A percentile compares a stretch with the other conserved stretches of the same genome.
These are phyloP conservation scores for Pachymerium ferrugineum DNA, from an alignment of 2,888 invertebrate genomes.

Conservation along the genomic window DNA sequence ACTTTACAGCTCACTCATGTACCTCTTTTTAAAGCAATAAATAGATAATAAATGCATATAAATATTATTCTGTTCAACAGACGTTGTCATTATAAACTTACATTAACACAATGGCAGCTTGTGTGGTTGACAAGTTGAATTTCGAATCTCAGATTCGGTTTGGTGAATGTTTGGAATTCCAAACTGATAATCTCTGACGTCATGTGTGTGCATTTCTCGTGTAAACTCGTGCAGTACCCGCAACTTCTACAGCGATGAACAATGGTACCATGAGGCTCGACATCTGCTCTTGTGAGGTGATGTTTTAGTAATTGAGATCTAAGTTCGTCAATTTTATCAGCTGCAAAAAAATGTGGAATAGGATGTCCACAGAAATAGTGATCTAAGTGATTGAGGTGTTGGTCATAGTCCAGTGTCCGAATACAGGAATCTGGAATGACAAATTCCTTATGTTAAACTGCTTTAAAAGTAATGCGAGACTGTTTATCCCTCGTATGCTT, in stretches of 20 bases:
- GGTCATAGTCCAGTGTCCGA: neutral
- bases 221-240: neutral
- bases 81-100: no score
- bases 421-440: neutral
- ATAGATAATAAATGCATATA: no score
- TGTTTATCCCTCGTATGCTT: no score
- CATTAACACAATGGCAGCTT: slow-evolving; percentile 1
- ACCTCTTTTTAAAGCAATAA: no score
- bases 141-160: neutral
- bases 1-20: no score
- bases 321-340: neutral
- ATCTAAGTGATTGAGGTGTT: neutral
- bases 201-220: neutral
- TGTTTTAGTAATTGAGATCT: neutral
- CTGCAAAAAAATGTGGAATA: neutral
- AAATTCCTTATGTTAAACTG: no score
- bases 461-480: no score
- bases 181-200: neutral
- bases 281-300: neutral
- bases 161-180: neutral
- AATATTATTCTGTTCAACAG: no score
- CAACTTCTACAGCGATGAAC: neutral
- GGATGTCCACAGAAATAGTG: neutral
- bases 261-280: neutral
- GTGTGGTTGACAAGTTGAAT: neutral